Evolutionary conservation across 2,888 invertebrate species (phyloP), one percentile per base, ranked within the genome.

Genomic region (Halictus quadricinctus): DNA sequence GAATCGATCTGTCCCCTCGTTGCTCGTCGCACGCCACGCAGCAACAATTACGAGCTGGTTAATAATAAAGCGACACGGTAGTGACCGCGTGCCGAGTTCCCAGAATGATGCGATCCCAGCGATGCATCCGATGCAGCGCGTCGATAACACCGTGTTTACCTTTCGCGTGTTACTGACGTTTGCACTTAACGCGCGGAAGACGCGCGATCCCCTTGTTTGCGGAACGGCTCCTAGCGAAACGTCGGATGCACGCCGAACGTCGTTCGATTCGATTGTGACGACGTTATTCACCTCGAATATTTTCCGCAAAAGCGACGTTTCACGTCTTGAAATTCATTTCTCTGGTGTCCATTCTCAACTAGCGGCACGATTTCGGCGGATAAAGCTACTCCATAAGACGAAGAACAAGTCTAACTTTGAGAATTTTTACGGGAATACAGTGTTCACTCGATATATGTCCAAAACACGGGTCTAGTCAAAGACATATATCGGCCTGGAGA

Each of bases 1-100:
- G 88, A 88, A 88, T 89, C 85, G 85, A 89, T 88, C 5, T 29
- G 6, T 29, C 60, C 29, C 15, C 15, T 13, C 6, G 13, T 60
- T 81, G 76, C 86, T 80, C 60, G 73, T 73, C 41, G 8, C 41
- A 29, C 70, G 29, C 10, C 78, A 64, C 72, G 15, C 18, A 64
- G 73, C 54, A 72, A 80, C 75, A 77, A 85, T 87, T 70, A n/a
- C 36, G 77, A 36, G 15, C 70, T 70, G 60, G 78, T 88, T 86
- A 80, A 88, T 83, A 83, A 79, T 69, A 85, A 87, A 54, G 12
- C 29, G 10, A 72, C 46, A 18, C 73, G 46, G 15, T 7, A 29
- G 7, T 64, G 29, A 64, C 64, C 64, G 64, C 43, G 76, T 43
- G 72, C 8, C 29, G 18, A 36, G 80, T 72, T 69, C 75, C 72